Evolutionary conservation across 2,888 invertebrate genomes (phyloP), one percentile per base, ranked within the genome.

Genomic region (Tuberolachnus salignus): DNA sequence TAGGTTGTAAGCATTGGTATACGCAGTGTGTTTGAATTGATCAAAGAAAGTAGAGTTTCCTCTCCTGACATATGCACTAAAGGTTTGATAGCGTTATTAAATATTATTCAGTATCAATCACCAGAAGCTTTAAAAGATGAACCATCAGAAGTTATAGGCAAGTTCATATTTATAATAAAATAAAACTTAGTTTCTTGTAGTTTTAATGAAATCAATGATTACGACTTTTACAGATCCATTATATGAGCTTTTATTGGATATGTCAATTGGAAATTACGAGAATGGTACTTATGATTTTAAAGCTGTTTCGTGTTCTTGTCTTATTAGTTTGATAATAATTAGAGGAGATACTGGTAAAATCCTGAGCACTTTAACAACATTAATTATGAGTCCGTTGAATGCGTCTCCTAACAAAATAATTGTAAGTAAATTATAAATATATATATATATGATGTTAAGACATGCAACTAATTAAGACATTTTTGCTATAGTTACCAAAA

Each of bases 281-380:
- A 87, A 89, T 83, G 88, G 89, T 83, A 91, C 92, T 19, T 90
- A 89, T 81, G 90, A 89, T 83, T 89, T 97, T 83, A 94, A 95
- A 23, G 92, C 95, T 6, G 89, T 95, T 81, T 95, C 97, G 71
- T 95, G 95, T 85, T 93, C 98, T 1, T 97, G 97, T 83, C 88
- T 99, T 11, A 88, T 98, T 73, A 94, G 96, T 75, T 88, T 98
- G 81, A 94, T 95, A 16, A 94, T 98, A 67, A 97, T 97, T 1
- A 89, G 94, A 78, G 98, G 98, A 6, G 94, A 97, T 85, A 94
- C 97, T 13, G 95, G 95, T 81, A 92, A 95, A 84, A 91, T 95
- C 83, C 88, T 98, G 9, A 91, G 92, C 83, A 95, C 97, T 8
- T 90, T 94, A 53, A 92, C 94, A 4, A 93, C 95, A 42, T 88